These are phyloP conservation scores for Lymantria dispar DNA, from an alignment of 2,888 invertebrate species.

Conservation along the genomic window DNA sequence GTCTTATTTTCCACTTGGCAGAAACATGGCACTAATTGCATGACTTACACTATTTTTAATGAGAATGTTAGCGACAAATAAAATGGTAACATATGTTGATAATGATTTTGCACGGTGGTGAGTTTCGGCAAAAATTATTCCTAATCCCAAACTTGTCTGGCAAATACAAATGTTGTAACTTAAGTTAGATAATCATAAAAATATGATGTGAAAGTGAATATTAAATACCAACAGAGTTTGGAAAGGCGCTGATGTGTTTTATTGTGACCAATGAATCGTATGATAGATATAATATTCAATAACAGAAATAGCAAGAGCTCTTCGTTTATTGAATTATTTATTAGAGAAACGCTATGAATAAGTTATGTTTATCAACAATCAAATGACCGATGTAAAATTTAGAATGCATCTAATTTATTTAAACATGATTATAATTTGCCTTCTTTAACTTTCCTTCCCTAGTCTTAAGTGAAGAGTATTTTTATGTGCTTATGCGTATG, in stretches of 20 bases:
- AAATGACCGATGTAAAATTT: too few species aligned
- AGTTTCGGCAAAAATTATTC: background rate
- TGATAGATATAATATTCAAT: constrained; percentile 36
- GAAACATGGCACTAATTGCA: background rate
- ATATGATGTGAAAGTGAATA: constrained; percentile 34
- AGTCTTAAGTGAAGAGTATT: too few species aligned
- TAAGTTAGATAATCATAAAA: constrained; percentile 22
- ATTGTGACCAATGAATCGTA: constrained; percentile 18
- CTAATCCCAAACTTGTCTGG: background rate
- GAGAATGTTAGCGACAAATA: background rate
- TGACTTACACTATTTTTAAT: background rate
- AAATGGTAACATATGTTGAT: background rate
- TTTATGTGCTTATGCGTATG: too few species aligned
- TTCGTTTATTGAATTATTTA: constrained; percentile 51
- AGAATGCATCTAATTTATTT: too few species aligned
- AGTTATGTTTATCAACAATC: constrained; percentile 18
- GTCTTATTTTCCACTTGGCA: constrained; percentile 11
- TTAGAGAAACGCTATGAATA: constrained; percentile 46
- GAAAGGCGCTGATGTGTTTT: constrained; percentile 24
- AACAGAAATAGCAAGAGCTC: constrained; percentile 34
- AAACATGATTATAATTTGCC: too few species aligned
- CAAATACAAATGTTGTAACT: constrained; percentile 9
- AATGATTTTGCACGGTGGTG: too few species aligned
- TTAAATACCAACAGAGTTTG: constrained; percentile 20
- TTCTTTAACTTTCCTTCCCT: too few species aligned